Evolutionary conservation across 2,113 vertebrate genomes (phyloP).

Genomic region (Nibea albiflora): DNA sequence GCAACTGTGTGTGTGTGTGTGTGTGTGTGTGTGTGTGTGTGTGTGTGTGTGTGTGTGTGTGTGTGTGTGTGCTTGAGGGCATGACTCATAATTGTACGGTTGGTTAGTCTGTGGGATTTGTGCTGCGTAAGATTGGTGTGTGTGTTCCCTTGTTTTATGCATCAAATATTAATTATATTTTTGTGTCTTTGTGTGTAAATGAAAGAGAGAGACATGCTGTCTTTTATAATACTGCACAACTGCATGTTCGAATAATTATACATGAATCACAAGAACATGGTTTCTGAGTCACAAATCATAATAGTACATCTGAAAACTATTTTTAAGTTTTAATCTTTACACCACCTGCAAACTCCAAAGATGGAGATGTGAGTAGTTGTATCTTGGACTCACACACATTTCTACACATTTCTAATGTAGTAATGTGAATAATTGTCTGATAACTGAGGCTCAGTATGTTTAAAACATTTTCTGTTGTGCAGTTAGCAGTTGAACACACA

Average conservation of each 20-base stretch:
- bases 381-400: no score
- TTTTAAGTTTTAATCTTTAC: constrained; percentile 7
- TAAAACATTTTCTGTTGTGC: no score
- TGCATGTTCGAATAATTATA: background rate
- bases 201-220: background rate
- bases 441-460: no score
- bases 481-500: no score
- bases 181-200: background rate
- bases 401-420: no score
- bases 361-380: no score
- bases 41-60: no score
- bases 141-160: constrained; percentile 10
- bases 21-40: no score
- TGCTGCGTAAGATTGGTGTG: background rate
- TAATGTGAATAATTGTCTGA: no score
- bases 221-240: background rate
- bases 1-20: constrained; percentile 45
- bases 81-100: constrained; percentile 16
- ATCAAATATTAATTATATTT: constrained; percentile 22
- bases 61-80: no score
- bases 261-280: constrained; percentile 5
- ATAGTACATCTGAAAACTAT: constrained; percentile 25
- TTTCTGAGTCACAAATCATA: constrained; percentile 15
- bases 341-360: no score
- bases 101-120: background rate